Percentiles rank a stretch among this genome's conserved stretches.
Conservation (phyloP, 92 coral and sea anemone genomes). For the Montipora capitata region DNA sequence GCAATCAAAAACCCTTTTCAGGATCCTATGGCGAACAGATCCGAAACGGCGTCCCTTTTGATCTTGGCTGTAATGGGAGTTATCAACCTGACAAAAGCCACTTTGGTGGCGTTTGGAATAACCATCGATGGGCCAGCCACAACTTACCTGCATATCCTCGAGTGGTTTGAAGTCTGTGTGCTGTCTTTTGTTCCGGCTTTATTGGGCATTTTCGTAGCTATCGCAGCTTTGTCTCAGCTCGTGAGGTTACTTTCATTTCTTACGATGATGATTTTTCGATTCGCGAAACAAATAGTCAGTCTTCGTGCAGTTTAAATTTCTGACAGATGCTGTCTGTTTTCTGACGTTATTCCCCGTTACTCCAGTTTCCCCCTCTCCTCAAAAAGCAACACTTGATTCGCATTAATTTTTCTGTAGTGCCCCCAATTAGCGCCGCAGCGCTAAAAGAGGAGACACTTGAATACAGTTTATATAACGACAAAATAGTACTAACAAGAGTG, state of each 20-base stretch:
- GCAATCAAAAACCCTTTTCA: slow-evolving; percentile 55
- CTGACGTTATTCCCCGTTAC: no score
- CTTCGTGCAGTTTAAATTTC: neutral
- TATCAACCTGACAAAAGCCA: slow-evolving; percentile 51
- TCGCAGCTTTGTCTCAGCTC: slow-evolving; percentile 52
- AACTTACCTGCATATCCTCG: slow-evolving; percentile 27
- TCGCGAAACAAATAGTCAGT: neutral
- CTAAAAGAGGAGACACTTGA: no score
- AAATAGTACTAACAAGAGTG: no score
- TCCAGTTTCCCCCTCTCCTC: no score
- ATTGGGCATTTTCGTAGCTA: slow-evolving; percentile 2
- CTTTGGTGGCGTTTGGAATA: slow-evolving; percentile 43
- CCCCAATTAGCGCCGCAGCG: no score
- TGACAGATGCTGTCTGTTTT: neutral
- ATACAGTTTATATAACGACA: no score
- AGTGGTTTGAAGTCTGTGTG: slow-evolving; percentile 58
- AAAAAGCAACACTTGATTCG: no score
- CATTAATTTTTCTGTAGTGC: no score
- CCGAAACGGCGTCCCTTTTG: slow-evolving; percentile 41
- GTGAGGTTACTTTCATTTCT: slow-evolving; percentile 25
- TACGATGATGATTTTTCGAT: neutral
- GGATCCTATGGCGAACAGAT: slow-evolving; percentile 40
- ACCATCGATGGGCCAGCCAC: slow-evolving; percentile 18
- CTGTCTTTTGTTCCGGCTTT: slow-evolving; percentile 64
- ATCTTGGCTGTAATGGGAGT: slow-evolving; percentile 38